Evolutionary conservation across 1,140 invertebrate genomes (phyloP).

Genomic region (Trachelipus rathkii): DNA sequence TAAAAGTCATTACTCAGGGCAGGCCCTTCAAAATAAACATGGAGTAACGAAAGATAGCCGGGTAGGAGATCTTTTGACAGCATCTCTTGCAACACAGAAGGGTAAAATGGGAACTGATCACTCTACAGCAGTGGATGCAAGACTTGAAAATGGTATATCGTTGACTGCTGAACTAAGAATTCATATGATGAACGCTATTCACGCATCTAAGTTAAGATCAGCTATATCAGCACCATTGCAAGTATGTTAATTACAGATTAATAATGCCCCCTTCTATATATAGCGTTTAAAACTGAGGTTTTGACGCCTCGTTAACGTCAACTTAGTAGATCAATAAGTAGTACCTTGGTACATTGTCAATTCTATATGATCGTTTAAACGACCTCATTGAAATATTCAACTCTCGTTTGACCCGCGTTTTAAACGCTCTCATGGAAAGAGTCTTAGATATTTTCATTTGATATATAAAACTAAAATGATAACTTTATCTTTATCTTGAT

Average conservation of each 20-base stretch:
- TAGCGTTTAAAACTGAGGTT: too few species aligned
- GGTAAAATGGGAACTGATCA: constrained; percentile 39
- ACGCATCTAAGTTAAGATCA: constrained; percentile 38
- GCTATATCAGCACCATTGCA: constrained; percentile 36
- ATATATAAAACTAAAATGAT: constrained; percentile 19
- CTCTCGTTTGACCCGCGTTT: too few species aligned
- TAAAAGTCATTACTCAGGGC: too few species aligned
- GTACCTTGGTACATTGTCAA: too few species aligned
- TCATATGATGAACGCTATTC: constrained; percentile 47
- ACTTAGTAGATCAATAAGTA: too few species aligned
- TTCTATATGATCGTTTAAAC: too few species aligned
- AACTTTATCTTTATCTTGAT: neutral
- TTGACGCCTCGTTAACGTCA: too few species aligned
- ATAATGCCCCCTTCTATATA: too few species aligned
- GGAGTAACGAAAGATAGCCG: constrained; percentile 29
- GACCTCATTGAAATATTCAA: too few species aligned
- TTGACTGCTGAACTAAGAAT: constrained; percentile 47
- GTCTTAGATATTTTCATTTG: too few species aligned
- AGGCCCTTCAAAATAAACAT: neutral
- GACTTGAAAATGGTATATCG: constrained; percentile 47
- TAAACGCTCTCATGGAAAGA: too few species aligned
- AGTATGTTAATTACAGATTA: neutral
- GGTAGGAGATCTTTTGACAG: constrained; percentile 27
- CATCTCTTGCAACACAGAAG: constrained; percentile 18
- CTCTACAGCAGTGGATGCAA: constrained; percentile 48